A percentile compares a stretch with the other conserved stretches of the same genome.
phyloP scores from a whole-genome alignment of 2,113 vertebrate species.

The Ictalurus furcatus region DNA sequence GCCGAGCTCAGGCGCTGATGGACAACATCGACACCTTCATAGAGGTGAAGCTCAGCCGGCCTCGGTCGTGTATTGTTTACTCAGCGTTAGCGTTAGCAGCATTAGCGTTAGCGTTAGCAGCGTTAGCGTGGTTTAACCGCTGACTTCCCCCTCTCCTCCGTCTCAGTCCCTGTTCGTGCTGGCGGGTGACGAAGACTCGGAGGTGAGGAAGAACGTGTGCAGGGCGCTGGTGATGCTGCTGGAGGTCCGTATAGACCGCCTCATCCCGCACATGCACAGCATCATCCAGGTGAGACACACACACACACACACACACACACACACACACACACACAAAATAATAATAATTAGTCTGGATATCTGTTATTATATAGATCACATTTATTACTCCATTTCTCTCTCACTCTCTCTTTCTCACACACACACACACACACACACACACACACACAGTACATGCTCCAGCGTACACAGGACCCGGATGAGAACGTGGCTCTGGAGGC shows the following conservation, averaged over 20 bases:
- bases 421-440: neutral
- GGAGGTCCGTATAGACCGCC: constrained; percentile 90
- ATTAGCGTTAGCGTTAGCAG: neutral
- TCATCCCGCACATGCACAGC: constrained; percentile 96
- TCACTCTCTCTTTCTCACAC: neutral
- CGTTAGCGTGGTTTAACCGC: neutral
- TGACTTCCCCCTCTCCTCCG: neutral
- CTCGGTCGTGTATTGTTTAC: neutral
- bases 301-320: neutral
- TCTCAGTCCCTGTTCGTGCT: constrained; percentile 87
- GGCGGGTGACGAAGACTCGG: constrained; percentile 89
- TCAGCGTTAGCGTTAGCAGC: neutral
- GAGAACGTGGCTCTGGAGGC: constrained; percentile 95
- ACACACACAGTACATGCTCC: constrained; percentile 86
- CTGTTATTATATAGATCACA: neutral
- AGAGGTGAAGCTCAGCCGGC: constrained; percentile 74
- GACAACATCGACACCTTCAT: constrained; percentile 96
- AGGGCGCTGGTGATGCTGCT: constrained; percentile 91
- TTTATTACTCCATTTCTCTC: neutral
- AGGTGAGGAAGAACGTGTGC: constrained; percentile 93
- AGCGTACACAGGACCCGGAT: constrained; percentile 91
- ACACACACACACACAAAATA: neutral
- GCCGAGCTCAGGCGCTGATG: constrained; percentile 93
- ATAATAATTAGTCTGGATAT: neutral
- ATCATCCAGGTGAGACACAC: constrained; percentile 84